A percentile compares a stretch with the other conserved stretches of the same genome.
Conservation (phyloP, 2,797 vertebrate species). For the Antrozous pallidus region DNA sequence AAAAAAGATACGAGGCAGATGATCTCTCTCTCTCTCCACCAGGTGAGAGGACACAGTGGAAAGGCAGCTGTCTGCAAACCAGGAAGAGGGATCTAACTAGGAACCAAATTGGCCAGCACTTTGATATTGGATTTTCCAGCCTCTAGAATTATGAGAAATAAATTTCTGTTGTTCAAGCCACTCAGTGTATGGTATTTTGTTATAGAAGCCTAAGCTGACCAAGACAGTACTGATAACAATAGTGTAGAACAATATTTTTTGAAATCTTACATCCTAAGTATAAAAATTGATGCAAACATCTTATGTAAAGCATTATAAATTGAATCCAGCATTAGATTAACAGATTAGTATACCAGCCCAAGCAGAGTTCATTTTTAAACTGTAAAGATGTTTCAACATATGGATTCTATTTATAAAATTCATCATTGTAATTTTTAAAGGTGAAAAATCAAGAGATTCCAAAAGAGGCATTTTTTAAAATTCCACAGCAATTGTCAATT, state of each 20-base stretch:
- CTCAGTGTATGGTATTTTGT: not conserved
- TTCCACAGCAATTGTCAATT: not conserved
- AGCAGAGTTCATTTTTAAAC: not conserved
- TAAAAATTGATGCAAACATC: not conserved
- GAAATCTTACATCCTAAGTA: not conserved
- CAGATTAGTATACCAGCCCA: not conserved
- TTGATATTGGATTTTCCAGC: not conserved
- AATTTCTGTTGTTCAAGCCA: not conserved
- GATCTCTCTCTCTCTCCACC: not conserved
- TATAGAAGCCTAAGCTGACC: not conserved
- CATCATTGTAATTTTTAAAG: not conserved
- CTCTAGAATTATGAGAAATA: not conserved
- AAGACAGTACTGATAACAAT: not conserved
- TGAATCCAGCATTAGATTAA: not conserved
- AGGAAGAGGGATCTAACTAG: not conserved
- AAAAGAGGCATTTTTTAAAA: not conserved
- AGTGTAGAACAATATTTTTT: not conserved
- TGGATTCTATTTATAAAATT: not conserved
- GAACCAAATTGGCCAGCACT: not conserved
- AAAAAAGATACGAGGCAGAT: not conserved
- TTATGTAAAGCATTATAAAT: not conserved
- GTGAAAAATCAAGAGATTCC: constrained; percentile 15
- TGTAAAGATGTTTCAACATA: not conserved
- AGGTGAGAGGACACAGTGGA: not conserved
- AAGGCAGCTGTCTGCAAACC: not conserved